These are phyloP conservation scores for Dasysyrphus tricinctus DNA, from an alignment of 2,888 invertebrate species.

Conservation along the genomic window DNA sequence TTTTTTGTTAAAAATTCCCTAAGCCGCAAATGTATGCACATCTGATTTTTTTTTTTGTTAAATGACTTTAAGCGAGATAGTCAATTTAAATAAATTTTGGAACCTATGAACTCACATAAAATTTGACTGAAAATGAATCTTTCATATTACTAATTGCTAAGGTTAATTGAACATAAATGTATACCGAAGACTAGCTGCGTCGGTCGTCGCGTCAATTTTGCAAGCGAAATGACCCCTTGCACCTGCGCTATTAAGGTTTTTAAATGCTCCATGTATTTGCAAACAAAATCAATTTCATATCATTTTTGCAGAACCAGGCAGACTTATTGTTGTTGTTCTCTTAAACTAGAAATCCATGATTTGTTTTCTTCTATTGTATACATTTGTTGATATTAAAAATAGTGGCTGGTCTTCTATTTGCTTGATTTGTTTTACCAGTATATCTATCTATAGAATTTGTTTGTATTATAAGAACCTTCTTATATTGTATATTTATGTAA, in stretches of 20 bases:
- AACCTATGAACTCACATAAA: conserved; percentile 1
- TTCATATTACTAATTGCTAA: neutral
- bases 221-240: neutral
- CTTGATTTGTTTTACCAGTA: neutral
- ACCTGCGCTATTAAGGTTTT: neutral
- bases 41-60: neutral
- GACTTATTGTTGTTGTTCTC: neutral
- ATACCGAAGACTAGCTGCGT: neutral
- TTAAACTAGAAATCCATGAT: neutral
- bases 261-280: neutral
- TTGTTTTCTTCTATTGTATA: neutral
- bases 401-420: neutral
- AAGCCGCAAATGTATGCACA: neutral
- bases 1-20: neutral
- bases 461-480: neutral
- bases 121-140: neutral
- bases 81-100: neutral
- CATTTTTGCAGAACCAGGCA: neutral
- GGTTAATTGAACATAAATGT: neutral
- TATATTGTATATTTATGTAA: neutral
- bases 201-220: neutral
- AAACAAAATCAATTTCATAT: neutral
- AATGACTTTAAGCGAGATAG: neutral
- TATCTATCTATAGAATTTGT: neutral
- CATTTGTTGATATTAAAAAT: neutral